Evolutionary conservation across 2,113 vertebrate genomes (phyloP).

Genomic region (Orthochromis indermauri): DNA sequence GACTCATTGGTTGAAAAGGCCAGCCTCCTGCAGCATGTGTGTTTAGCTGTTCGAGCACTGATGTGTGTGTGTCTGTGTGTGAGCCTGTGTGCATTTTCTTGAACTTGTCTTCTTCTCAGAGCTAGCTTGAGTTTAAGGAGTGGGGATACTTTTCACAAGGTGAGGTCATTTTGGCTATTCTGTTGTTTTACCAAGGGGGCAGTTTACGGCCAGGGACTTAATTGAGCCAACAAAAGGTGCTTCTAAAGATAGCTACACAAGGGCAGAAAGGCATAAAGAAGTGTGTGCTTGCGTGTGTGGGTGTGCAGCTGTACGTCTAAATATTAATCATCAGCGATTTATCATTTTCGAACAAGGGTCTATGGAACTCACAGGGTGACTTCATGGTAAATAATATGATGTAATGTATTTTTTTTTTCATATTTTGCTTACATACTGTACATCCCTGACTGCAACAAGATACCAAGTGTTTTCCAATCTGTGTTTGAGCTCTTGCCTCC

Average conservation of each 20-base stretch:
- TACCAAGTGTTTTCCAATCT: neutral
- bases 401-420: neutral
- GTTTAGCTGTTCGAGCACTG: neutral
- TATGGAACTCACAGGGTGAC: neutral
- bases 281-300: neutral
- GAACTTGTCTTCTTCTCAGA: neutral
- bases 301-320: neutral
- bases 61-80: neutral
- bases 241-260: neutral
- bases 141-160: conserved; percentile 5
- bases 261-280: conserved; percentile 4
- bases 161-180: conserved; percentile 12
- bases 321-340: conserved; percentile 8
- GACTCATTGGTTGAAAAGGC: conserved; percentile 43
- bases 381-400: neutral
- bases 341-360: neutral
- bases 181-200: neutral
- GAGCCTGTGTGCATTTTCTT: neutral
- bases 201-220: conserved; percentile 15
- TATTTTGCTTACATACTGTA: neutral
- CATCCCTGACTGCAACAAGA: neutral
- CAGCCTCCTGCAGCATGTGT: neutral
- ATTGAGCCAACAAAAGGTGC: conserved; percentile 8
- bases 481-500: neutral
- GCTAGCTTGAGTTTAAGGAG: neutral